These are phyloP conservation scores for Metellina segmentata DNA, from an alignment of 2,888 invertebrate species.

Conservation along the genomic window DNA sequence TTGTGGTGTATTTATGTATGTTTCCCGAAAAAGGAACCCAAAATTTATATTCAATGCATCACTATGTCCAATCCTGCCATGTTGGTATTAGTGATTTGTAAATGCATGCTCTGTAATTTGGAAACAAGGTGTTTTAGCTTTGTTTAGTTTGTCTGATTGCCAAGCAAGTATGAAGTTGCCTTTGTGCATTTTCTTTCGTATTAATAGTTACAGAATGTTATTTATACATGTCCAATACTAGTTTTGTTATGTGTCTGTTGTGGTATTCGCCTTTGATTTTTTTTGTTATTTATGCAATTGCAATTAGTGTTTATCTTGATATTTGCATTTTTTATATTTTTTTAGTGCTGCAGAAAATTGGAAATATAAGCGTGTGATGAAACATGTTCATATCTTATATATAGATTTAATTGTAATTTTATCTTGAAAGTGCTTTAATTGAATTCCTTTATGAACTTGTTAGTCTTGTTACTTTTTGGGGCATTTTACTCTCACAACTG, in stretches of 20 bases:
- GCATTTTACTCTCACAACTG: too few relatives aligned
- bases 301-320: too few relatives aligned
- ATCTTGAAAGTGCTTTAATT: too few relatives aligned
- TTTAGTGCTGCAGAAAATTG: too few relatives aligned
- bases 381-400: too few relatives aligned
- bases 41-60: not conserved
- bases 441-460: too few relatives aligned
- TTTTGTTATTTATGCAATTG: conserved; percentile 1
- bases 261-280: not conserved
- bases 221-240: not conserved
- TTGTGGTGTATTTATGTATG: too few relatives aligned
- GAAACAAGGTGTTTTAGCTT: not conserved
- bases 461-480: too few relatives aligned
- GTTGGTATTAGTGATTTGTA: not conserved
- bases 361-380: too few relatives aligned
- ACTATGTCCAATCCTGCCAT: not conserved
- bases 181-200: not conserved
- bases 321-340: too few relatives aligned
- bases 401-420: too few relatives aligned
- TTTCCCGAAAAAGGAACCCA: not conserved
- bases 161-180: conserved; percentile 62
- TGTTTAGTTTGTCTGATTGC: conserved; percentile 54
- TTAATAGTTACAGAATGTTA: not conserved
- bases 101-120: not conserved
- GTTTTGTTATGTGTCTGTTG: conserved; percentile 12